Evolutionary conservation across 2,113 vertebrate species (phyloP), one percentile per base, ranked within the genome.

Genomic region (Hylia prasina): DNA sequence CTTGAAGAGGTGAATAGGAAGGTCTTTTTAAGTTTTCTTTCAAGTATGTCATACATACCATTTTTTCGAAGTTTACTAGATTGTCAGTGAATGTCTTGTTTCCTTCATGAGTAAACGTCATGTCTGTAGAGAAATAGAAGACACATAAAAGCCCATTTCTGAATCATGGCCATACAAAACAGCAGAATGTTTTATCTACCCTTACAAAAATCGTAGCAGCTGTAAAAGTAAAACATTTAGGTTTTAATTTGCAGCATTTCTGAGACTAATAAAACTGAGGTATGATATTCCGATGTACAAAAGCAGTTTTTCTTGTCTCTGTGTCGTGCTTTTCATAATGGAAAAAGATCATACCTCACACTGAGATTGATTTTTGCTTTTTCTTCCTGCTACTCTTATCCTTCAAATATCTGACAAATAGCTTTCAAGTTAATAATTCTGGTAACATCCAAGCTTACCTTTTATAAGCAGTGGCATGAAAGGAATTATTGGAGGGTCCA

Each of bases 11-110:
- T 50, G 8, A 79, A 69, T 28, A 87, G 30, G 68, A 60, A 96
- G 70, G 64, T 69, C 72, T 79, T 85, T 94, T 61, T 0, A 72
- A 76, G 25, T 97, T 94, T 84, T 95, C 24, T 70, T 87, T 75
- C 53, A 75, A 78, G 90, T 42, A 94, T 71, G 96, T 39, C 16
- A 81, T 91, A 97, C 99, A 70, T 98, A 99, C 99, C 99, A 99
- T 99, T 98, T 99, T 99, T 98, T 99, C 99, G 94, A 99, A 99
- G 98, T 99, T 99, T 97, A 99, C 99, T 96, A 99, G 98, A 97
- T 97, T 99, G 98, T 99, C 99, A 78, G 98, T 98, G 97, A 99
- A 99, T 0, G 99, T 99, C 98, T 99, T 99, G 98, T 99, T 99
- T 82, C 99, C 99, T 96, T 99, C 99, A 60, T 99, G 99, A 96